These are phyloP conservation scores for Xylocopa sonorina DNA, from an alignment of 1,140 invertebrate genomes.

Conservation along the genomic window DNA sequence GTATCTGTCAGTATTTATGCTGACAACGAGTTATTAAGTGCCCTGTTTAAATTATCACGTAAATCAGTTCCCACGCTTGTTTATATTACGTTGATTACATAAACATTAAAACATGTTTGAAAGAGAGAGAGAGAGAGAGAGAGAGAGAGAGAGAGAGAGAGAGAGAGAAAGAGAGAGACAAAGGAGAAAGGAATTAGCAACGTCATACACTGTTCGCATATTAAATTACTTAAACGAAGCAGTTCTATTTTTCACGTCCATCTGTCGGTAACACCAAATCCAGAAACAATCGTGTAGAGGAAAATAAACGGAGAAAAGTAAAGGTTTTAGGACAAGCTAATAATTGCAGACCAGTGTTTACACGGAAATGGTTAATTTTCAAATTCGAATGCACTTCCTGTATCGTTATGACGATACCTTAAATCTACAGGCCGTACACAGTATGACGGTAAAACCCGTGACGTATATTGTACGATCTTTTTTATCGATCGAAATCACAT, in stretches of 20 bases:
- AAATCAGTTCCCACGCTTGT: too few relatives aligned
- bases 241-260: slow-evolving; percentile 16
- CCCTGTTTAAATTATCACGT: too few relatives aligned
- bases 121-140: too few relatives aligned
- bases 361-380: slow-evolving; percentile 10
- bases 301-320: slow-evolving; percentile 36
- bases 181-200: background rate
- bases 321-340: slow-evolving; percentile 29
- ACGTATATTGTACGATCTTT: background rate
- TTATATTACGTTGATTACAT: too few relatives aligned
- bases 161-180: background rate
- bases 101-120: too few relatives aligned
- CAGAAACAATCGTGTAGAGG: too few relatives aligned
- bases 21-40: too few relatives aligned
- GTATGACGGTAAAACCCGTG: too few relatives aligned
- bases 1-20: too few relatives aligned
- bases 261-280: background rate
- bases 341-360: slow-evolving; percentile 16
- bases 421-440: too few relatives aligned
- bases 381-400: background rate
- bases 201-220: background rate
- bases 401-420: background rate
- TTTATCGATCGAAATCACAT: slow-evolving; percentile 2
- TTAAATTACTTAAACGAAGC: slow-evolving; percentile 11
- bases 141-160: too few relatives aligned